Base-by-base conservation (phyloP, 2,113 vertebrate species). In the Rhinoderma darwinii region DNA sequence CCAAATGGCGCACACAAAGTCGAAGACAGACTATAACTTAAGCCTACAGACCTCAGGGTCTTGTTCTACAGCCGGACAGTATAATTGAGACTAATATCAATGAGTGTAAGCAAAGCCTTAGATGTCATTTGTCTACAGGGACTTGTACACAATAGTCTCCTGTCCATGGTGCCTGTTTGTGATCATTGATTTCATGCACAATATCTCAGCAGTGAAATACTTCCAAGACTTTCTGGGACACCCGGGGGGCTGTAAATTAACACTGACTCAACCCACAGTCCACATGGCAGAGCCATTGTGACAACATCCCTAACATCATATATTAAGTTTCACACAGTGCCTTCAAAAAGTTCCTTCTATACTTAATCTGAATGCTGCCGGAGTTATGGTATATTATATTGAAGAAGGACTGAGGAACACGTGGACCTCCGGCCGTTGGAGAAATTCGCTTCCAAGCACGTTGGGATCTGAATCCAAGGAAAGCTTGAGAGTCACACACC, bases 221-320 rank as follows among this genome's bases (percentile, higher is more conserved):
- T 90, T 89, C 79, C 87, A 88, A 90, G 91, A 88, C 88, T 87
- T 87, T 91, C 83, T 43, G 84, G 88, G 90, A 88, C 86, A 90
- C 88, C 85, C 89, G 77, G 63, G 68, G 88, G 88, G 88, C 88
- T 90, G 88, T 91, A 93, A 92, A 92, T 92, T 90, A 90, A 90
- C 87, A 89, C 90, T 92, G 90, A 92, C 91, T 84, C 88, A 90
- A 90, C 88, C 89, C 88, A 90, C 86, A 86, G 89, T 92, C 88
- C 90, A 90, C 92, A 92, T 88, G 89, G 90, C 89, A 91, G 87
- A 68, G 90, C 89, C 88, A 92, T 90, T 92, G 89, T 91, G 91
- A 91, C 88, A 89, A 90, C 76, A 88, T 51, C 8, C 88, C 88
- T 92, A 88, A 90, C 89, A 90, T 89, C 87, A 91, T 88, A 91